Conservation (phyloP, 2,797 vertebrate species). For the Calcarius lapponicus region DNA sequence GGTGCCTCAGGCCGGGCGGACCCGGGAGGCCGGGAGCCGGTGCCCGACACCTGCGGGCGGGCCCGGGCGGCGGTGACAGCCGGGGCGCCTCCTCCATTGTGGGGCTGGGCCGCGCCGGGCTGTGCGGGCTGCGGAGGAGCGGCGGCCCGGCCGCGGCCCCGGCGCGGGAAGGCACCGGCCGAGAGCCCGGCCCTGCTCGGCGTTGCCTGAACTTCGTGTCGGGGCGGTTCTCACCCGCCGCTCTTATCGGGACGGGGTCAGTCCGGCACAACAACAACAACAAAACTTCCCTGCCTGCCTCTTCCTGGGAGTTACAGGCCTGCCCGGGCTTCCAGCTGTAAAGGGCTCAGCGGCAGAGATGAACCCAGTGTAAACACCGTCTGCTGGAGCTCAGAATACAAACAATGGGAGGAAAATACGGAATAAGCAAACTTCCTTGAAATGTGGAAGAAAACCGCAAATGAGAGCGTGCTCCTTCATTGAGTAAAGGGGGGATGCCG, state of each 20-base stretch:
- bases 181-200: neutral
- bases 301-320: constrained; percentile 18
- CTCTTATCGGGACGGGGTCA: neutral
- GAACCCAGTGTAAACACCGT: neutral
- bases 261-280: neutral
- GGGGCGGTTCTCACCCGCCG: neutral
- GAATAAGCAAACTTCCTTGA: neutral
- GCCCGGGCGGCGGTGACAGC: neutral
- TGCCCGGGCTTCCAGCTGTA: neutral
- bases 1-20: neutral
- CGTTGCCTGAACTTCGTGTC: neutral
- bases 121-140: neutral
- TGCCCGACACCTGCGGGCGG: neutral
- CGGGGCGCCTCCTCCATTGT: neutral
- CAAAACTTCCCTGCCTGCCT: neutral
- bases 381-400: neutral
- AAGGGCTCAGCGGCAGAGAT: neutral
- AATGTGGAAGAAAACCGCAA: neutral
- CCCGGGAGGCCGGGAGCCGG: neutral
- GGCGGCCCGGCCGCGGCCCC: neutral
- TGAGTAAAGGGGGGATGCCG: neutral
- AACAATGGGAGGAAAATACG: constrained; percentile 4
- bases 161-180: neutral
- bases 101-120: neutral
- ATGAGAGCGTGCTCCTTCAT: neutral